Evolutionary conservation across 2,888 invertebrate species (phyloP).

Genomic region (Megastigmus dorsalis): DNA sequence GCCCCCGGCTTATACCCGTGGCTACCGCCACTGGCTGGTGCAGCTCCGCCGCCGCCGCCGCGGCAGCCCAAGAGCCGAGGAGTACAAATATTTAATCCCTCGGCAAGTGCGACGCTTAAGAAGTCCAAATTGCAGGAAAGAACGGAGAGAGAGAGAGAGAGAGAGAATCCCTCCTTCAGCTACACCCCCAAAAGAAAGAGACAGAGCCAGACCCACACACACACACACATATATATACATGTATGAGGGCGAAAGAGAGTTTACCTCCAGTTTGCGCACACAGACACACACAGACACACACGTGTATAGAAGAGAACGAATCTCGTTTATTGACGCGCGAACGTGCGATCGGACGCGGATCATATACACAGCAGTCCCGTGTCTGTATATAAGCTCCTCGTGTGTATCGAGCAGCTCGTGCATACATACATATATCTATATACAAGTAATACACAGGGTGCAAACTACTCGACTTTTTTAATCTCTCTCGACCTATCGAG

Average conservation of each 20-base stretch:
- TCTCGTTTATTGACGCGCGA: neutral
- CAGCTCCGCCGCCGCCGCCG: neutral
- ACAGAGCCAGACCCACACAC: too few species aligned
- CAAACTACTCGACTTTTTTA: slow-evolving; percentile 25
- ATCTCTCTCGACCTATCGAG: slow-evolving; percentile 3
- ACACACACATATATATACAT: neutral
- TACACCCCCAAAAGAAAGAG: too few species aligned
- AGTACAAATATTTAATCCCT: slow-evolving; percentile 50
- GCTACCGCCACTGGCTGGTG: neutral
- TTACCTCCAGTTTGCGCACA: too few species aligned
- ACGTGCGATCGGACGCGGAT: neutral
- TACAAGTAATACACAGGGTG: neutral
- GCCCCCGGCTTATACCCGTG: slow-evolving; percentile 10
- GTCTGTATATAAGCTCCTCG: too few species aligned
- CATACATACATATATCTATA: neutral
- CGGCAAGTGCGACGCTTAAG: slow-evolving; percentile 34
- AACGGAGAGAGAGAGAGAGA: neutral
- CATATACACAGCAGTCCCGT: neutral
- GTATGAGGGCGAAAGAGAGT: neutral
- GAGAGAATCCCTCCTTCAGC: too few species aligned
- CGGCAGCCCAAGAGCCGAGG: neutral
- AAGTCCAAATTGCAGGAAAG: slow-evolving; percentile 45
- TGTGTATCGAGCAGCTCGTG: too few species aligned
- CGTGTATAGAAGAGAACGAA: too few species aligned
- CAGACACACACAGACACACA: too few species aligned